These are phyloP conservation scores for Collichthys lucidus DNA, from an alignment of 2,113 vertebrate species.

Conservation along the genomic window DNA sequence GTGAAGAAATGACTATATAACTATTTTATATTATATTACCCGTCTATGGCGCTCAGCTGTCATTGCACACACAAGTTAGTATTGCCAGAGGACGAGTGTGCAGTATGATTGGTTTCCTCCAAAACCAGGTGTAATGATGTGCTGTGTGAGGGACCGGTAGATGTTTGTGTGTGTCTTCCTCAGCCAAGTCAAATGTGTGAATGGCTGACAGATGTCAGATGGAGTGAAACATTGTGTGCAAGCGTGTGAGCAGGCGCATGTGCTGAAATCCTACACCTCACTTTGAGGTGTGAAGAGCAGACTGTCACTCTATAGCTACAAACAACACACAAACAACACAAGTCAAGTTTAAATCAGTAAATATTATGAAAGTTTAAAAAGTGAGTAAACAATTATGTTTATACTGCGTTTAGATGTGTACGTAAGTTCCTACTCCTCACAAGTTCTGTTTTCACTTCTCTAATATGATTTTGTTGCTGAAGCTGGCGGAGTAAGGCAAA, in stretches of 20 bases:
- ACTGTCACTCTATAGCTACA: background rate
- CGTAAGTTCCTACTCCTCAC: too few relatives aligned
- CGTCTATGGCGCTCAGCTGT: constrained; percentile 42
- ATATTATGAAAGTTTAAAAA: background rate
- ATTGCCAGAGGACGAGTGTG: constrained; percentile 31
- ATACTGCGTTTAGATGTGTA: too few relatives aligned
- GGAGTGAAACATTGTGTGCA: background rate
- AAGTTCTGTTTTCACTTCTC: too few relatives aligned
- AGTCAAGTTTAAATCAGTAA: background rate
- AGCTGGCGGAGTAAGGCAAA: too few relatives aligned
- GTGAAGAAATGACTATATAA: constrained; percentile 11
- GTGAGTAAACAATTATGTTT: too few relatives aligned
- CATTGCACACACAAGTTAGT: constrained; percentile 4
- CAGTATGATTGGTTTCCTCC: constrained; percentile 19
- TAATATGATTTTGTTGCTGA: too few relatives aligned
- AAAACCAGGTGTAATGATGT: background rate
- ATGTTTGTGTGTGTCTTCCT: background rate
- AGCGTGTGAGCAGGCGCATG: background rate
- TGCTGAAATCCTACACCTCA: background rate
- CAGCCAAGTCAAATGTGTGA: constrained; percentile 9
- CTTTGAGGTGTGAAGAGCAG: background rate
- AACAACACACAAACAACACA: background rate
- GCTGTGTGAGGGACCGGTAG: constrained; percentile 44
- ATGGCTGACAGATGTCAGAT: constrained; percentile 15
- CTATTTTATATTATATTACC: constrained; percentile 59